phyloP scores from a whole-genome alignment of 2,797 vertebrate genomes.

The Pempheris klunzingeri region DNA sequence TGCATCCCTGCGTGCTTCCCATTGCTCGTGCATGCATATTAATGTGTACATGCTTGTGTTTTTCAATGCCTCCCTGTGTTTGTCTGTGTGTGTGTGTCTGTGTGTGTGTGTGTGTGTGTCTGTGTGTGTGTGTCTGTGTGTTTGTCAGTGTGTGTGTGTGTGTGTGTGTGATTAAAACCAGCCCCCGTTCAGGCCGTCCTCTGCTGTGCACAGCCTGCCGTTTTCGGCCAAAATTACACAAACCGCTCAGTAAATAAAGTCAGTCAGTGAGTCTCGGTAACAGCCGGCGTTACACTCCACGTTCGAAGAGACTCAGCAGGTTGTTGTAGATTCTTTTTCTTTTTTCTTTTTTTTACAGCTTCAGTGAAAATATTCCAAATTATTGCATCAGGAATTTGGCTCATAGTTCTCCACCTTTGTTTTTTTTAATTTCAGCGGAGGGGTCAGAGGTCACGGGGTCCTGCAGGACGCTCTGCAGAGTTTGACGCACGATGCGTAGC shows the following conservation, averaged over 20 bases:
- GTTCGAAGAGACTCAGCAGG: conserved; percentile 35
- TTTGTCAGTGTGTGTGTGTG: conserved; percentile 47
- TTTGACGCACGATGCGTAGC: background rate
- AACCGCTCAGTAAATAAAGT: conserved; percentile 59
- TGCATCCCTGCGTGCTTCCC: conserved; percentile 11
- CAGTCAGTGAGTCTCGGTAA: conserved; percentile 22
- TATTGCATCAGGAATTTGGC: conserved; percentile 4
- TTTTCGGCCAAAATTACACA: conserved; percentile 46
- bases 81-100: too few relatives aligned
- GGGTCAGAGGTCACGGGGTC: conserved; percentile 11
- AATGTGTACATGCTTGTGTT: conserved; percentile 21
- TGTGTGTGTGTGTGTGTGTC: conserved; percentile 4
- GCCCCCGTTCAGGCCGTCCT: conserved; percentile 52
- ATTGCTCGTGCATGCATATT: conserved; percentile 31
- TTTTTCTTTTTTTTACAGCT: background rate
- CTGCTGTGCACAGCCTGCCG: conserved; percentile 54
- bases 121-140: conserved; percentile 27
- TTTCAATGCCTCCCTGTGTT: background rate
- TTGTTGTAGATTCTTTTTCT: background rate
- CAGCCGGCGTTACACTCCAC: conserved; percentile 20
- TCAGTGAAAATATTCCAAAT: conserved; percentile 12
- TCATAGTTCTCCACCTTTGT: background rate
- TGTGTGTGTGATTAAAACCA: conserved; percentile 56
- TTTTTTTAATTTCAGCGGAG: background rate
- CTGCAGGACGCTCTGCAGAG: conserved; percentile 4